Evolutionary conservation across 2,888 invertebrate species (phyloP), one percentile per base, ranked within the genome.

Genomic region (Cremastobaeus sp.): DNA sequence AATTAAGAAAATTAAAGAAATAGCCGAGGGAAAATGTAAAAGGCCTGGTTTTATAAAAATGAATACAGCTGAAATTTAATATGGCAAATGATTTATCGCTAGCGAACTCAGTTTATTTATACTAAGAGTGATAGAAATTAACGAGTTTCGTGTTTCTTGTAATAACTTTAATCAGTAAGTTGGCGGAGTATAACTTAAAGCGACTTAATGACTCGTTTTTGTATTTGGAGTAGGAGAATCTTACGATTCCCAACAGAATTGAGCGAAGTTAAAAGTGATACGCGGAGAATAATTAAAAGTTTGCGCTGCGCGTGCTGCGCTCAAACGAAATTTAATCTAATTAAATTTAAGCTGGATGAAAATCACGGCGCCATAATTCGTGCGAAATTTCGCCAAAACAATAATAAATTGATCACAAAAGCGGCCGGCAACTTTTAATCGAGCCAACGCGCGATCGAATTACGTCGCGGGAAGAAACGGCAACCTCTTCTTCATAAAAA

Each of bases 201-300:
- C 18, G 20, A 47, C 15, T 55, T 54, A 54, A 47, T 45, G 28
- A 14, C 43, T 43, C 39, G 30, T 14, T 47, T 65, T 64, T 52
- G 17, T 15, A 14, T 30, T 28, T 3, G 1, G 30, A 47, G 21
- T 17, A 37, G 12, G 30, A 35, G 6, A 28, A 50, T 25, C 20
- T 8, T 11, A 55, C 17, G 21, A 65, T 48, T 39, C 41, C 17
- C 25, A 50, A 34, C 39, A 64, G 57, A 43, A 41, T 30, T 34
- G 39, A 34, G 25, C n/a, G 25, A 39, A 47, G 54, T 54, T 45
- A 52, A 62, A 62, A 60, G 35, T 39, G 39, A 54, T 45, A 54
- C 45, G 45, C 48, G 28, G 35, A 41, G 60, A 60, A 69, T 69
- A 60, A 50, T 69, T 69, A 69, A 59, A 59, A 60, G 59, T 59